A percentile compares a stretch with the other conserved stretches of the same genome.
phyloP scores from a whole-genome alignment of 2,888 invertebrate species.

The Eumacrocentrus americanus region DNA sequence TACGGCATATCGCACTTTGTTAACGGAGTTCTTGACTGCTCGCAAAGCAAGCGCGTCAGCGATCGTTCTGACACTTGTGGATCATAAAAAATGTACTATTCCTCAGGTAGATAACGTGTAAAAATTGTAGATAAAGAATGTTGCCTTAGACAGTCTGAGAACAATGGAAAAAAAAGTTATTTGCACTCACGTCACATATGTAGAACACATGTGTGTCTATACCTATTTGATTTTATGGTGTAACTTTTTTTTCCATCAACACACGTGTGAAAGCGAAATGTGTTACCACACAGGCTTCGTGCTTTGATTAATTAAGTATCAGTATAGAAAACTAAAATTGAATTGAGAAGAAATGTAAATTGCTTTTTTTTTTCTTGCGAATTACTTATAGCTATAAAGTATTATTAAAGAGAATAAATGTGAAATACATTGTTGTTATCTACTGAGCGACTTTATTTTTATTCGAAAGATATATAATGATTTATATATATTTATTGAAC shows the following conservation, averaged over 20 bases:
- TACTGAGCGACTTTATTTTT: conserved; percentile 36
- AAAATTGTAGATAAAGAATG: no score
- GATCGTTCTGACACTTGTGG: no score
- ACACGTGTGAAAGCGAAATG: conserved; percentile 1
- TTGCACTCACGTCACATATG: not conserved
- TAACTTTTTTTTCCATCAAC: not conserved
- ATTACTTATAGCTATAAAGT: not conserved
- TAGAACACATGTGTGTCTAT: no score
- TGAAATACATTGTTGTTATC: conserved; percentile 16
- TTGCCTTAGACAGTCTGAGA: no score
- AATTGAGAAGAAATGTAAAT: conserved; percentile 14
- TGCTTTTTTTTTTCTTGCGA: not conserved
- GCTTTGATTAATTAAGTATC: conserved; percentile 25
- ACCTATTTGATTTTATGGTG: not conserved
- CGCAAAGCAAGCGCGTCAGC: no score
- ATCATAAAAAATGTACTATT: no score
- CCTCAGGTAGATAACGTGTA: no score
- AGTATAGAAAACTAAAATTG: conserved; percentile 10
- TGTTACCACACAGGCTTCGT: conserved; percentile 9
- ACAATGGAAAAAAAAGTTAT: no score
- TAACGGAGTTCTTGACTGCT: no score
- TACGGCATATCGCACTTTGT: no score
- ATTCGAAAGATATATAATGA: conserved; percentile 33
- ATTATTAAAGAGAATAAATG: not conserved
- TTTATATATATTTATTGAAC: conserved; percentile 29